Conservation (phyloP, 2,888 invertebrate species). For the Tipula unca region DNA sequence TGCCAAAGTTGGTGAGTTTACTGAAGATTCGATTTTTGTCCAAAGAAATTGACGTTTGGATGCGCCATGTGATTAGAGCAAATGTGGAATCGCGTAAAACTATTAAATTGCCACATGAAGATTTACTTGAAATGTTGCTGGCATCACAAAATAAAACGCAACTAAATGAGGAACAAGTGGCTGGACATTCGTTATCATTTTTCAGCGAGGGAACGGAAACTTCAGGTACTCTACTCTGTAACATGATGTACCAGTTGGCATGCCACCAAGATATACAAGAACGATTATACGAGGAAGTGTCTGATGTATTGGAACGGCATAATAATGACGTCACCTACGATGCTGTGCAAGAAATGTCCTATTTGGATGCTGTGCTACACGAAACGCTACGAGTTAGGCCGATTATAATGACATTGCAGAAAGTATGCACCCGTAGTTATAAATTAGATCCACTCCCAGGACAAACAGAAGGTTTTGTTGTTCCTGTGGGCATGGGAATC, state of each 20-base stretch:
- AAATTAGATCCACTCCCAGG: conserved; percentile 19
- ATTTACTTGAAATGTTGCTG: conserved; percentile 48
- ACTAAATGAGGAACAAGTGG: conserved; percentile 37
- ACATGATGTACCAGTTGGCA: conserved; percentile 47
- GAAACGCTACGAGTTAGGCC: conserved; percentile 32
- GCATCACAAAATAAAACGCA: conserved; percentile 29
- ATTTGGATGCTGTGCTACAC: conserved; percentile 46
- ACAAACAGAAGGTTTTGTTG: conserved; percentile 24
- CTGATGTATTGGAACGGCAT: conserved; percentile 38
- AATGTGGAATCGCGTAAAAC: conserved; percentile 41
- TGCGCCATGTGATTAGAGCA: conserved; percentile 37
- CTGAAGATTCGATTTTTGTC: conserved; percentile 9
- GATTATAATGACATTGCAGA: conserved; percentile 25
- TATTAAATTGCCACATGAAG: conserved; percentile 42
- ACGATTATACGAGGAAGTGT: conserved; percentile 44
- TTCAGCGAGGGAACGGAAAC: conserved; percentile 54
- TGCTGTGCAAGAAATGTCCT: conserved; percentile 47
- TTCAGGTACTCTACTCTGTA: conserved; percentile 48
- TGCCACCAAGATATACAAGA: conserved; percentile 45
- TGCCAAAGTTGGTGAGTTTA: conserved; percentile 17
- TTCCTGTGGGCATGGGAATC: conserved; percentile 33
- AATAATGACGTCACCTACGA: conserved; percentile 46
- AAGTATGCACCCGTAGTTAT: conserved; percentile 24
- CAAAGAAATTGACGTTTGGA: neutral
- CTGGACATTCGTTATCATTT: conserved; percentile 49